Evolutionary conservation across 2,113 vertebrate species (phyloP).

Genomic region (Perca fluviatilis): DNA sequence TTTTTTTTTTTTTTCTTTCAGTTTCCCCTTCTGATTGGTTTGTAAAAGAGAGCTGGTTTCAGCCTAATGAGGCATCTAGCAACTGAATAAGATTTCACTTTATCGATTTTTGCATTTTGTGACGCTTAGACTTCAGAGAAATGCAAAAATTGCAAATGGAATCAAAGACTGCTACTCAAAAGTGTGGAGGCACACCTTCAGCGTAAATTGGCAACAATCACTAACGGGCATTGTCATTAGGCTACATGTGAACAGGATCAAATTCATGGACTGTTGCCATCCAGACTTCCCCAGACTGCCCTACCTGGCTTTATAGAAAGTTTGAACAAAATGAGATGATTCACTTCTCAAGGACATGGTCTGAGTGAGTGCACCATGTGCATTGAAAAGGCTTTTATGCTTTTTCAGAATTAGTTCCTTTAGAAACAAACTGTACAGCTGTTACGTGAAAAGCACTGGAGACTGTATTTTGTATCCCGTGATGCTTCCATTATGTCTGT

Average conservation of each 20-base stretch:
- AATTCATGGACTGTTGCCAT: background rate
- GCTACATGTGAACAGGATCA: background rate
- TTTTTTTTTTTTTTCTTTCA: background rate
- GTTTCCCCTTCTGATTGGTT: background rate
- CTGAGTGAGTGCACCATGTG: background rate
- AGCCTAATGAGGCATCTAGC: background rate
- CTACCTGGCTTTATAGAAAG: background rate
- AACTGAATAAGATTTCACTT: background rate
- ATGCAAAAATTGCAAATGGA: background rate
- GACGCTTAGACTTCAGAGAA: constrained; percentile 7
- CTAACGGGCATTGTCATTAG: background rate
- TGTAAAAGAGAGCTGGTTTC: background rate
- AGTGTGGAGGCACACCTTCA: background rate
- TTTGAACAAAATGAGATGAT: background rate
- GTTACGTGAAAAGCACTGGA: background rate
- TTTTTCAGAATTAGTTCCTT: background rate
- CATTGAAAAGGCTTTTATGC: background rate
- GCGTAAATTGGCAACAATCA: background rate
- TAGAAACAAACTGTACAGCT: background rate
- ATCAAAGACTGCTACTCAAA: background rate
- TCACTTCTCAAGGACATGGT: background rate
- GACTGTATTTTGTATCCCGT: background rate
- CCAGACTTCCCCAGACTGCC: background rate
- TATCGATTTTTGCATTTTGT: background rate
- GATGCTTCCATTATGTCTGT: constrained; percentile 7